phyloP scores from a whole-genome alignment of 35 echinoderm and acorn worm species.

The Lytechinus pictus region DNA sequence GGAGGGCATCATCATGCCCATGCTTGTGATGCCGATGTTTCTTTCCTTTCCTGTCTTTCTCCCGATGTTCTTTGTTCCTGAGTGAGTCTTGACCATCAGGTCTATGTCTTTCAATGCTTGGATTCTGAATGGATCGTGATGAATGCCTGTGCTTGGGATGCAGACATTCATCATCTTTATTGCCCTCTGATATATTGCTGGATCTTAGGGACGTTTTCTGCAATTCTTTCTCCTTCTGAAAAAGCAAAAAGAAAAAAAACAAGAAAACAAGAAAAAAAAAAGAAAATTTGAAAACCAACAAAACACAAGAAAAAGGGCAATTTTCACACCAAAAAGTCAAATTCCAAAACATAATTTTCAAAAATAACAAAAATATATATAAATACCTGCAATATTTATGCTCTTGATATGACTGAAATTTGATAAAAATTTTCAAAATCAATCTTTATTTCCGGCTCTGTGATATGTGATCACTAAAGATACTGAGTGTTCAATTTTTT shows the following conservation, averaged over 20 bases:
- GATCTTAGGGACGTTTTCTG: background rate
- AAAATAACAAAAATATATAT: too few relatives aligned
- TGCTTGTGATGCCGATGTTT: background rate
- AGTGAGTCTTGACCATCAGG: background rate
- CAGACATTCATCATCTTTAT: background rate
- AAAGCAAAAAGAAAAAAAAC: background rate
- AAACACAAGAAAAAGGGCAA: too few relatives aligned
- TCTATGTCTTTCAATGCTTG: background rate
- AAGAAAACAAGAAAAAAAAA: background rate
- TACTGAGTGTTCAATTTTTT: too few relatives aligned
- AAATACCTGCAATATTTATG: too few relatives aligned
- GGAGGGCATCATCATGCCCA: background rate
- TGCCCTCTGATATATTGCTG: background rate
- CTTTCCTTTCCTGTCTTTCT: background rate
- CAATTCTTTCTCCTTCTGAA: conserved; percentile 12
- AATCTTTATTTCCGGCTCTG: too few relatives aligned
- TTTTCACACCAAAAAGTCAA: too few relatives aligned
- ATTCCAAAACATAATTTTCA: too few relatives aligned
- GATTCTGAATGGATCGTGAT: background rate
- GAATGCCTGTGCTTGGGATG: background rate
- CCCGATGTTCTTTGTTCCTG: background rate
- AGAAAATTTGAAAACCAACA: too few relatives aligned
- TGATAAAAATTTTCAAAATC: too few relatives aligned
- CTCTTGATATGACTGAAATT: too few relatives aligned
- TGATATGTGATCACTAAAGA: too few relatives aligned